Base-by-base conservation (phyloP, 2,797 vertebrate genomes). In the Sternotherus odoratus region DNA sequence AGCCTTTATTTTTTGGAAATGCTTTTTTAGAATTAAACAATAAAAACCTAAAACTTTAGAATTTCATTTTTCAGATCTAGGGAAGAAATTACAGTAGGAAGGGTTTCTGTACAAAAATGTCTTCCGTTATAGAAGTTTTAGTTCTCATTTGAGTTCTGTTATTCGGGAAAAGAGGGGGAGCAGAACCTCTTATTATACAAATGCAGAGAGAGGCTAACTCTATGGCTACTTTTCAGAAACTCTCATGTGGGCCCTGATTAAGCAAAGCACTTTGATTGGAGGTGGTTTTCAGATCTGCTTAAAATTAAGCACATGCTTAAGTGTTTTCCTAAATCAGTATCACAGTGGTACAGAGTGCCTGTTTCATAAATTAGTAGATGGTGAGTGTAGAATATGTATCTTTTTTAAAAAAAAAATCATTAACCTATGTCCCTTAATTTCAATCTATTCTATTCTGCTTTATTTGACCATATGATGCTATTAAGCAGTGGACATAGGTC, bases 381-480 rank as follows among this genome's bases (percentile, higher is more conserved):
- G 43, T 46, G n/a, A 36, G n/a, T 39, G 10, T 23, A 69, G 10
- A 36, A 69, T 69, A 23, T 36, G 19, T 69, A 23, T 69, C n/a
- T 66, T 57, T 13, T 57, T 12, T 36, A 10, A 66, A 63, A 66
- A 10, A 66, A 63, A 66, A 33, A 66, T 21, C 8, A 36, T 69
- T 36, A 69, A 69, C n/a, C 9, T 69, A 21, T 69, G 19, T 21
- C n/a, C 33, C 17, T 36, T 36, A 69, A 36, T 74, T 74, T 72
- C 12, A 46, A 15, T 74, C 69, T 72, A 24, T 6, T 46, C 24
- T 74, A 16, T 43, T 43, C 72, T 28, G 43, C 12, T 28, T 8
- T 72, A 77, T 88, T 94, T 85, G 88, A 53, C 72, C 75, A 88
- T 80, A 23, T 93, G 75, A 85, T 78, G n/a, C 23, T 69, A 81